phyloP scores from a whole-genome alignment of 2,888 invertebrate genomes.

The Entomobrya multifasciata region DNA sequence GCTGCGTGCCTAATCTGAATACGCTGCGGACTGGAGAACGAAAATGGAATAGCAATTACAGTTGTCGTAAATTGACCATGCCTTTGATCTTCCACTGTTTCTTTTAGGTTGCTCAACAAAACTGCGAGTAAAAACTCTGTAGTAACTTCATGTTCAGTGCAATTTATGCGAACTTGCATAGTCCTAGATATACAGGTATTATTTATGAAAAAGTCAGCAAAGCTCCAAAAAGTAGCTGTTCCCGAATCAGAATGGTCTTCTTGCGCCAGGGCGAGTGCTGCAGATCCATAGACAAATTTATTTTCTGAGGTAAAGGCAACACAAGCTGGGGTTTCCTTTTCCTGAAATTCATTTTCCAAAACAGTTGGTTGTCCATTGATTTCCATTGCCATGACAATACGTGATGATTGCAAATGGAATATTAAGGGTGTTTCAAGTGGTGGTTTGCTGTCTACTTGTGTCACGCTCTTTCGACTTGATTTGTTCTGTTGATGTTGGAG shows the following conservation, averaged over 20 bases:
- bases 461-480: too few species aligned
- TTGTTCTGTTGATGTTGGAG: neutral
- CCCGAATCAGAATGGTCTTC: too few species aligned
- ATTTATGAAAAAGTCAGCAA: neutral
- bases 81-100: neutral
- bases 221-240: neutral
- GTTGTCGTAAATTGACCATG: neutral
- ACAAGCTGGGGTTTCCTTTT: neutral
- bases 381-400: neutral
- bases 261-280: neutral
- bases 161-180: neutral
- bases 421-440: neutral
- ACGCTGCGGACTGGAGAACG: constrained; percentile 29
- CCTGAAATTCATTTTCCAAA: neutral
- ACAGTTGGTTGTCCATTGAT: neutral
- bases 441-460: too few species aligned
- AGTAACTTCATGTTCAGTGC: neutral
- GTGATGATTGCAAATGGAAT: neutral
- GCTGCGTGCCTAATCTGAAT: constrained; percentile 8
- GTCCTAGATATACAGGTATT: neutral
- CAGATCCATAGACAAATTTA: constrained; percentile 4
- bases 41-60: constrained; percentile 8
- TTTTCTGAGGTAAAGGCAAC: too few species aligned
- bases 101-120: neutral
- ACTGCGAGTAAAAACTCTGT: constrained; percentile 13